Conservation (phyloP, 1,140 invertebrate genomes). For the Zaprionus ornatus region DNA sequence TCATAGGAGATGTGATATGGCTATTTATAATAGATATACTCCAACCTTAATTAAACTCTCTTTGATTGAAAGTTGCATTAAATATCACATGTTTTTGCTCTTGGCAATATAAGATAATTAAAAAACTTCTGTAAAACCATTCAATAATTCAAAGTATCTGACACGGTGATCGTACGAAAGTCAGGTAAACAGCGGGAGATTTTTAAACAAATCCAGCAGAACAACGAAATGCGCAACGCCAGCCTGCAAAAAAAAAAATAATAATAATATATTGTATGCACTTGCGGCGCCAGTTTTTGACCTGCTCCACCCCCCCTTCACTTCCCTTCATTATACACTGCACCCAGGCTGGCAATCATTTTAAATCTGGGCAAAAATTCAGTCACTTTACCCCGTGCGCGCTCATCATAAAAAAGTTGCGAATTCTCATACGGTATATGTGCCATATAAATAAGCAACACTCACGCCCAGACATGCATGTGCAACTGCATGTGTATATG, state of each 20-base stretch:
- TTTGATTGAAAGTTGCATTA: background rate
- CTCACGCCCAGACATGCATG: slow-evolving; percentile 8
- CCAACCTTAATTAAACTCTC: no score
- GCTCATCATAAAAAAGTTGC: slow-evolving; percentile 61
- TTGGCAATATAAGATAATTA: background rate
- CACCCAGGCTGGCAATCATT: slow-evolving; percentile 54
- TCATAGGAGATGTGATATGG: no score
- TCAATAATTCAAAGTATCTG: slow-evolving; percentile 31
- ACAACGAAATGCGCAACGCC: slow-evolving; percentile 39
- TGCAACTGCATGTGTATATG: slow-evolving; percentile 1
- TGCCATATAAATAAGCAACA: slow-evolving; percentile 26
- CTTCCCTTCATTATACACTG: background rate
- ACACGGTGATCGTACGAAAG: slow-evolving; percentile 42
- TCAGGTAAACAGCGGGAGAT: slow-evolving; percentile 35
- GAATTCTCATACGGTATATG: slow-evolving; percentile 32
- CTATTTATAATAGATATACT: no score
- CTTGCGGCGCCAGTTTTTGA: slow-evolving; percentile 24
- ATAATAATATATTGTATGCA: slow-evolving; percentile 8
- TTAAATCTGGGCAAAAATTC: slow-evolving; percentile 58
- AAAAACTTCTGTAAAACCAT: slow-evolving; percentile 11
- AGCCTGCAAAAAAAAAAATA: slow-evolving; percentile 13
- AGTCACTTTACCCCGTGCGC: slow-evolving; percentile 53
- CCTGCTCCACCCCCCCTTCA: background rate
- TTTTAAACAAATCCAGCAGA: background rate
- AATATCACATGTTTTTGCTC: background rate